Evolutionary conservation across 2,888 invertebrate genomes (phyloP).

Genomic region (Stenolophus ochropezus): DNA sequence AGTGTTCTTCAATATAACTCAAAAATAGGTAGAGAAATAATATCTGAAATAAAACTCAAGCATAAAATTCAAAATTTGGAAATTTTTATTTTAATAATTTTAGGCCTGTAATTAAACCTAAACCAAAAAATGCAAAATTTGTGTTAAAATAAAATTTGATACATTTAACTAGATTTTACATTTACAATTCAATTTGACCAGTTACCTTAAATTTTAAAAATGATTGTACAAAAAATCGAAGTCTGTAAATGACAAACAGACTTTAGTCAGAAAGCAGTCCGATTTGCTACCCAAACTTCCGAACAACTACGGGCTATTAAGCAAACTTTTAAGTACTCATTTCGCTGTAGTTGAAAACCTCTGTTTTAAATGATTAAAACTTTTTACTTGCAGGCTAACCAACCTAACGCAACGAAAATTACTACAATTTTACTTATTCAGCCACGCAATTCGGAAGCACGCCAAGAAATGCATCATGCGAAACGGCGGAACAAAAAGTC

Average conservation of each 20-base stretch:
- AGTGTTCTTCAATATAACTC: no score
- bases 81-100: no score
- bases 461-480: conserved; percentile 31
- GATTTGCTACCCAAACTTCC: conserved; percentile 7
- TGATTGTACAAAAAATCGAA: no score
- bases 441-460: conserved; percentile 45
- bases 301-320: conserved; percentile 12
- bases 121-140: no score
- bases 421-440: conserved; percentile 44
- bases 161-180: no score
- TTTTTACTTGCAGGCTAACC: conserved; percentile 35
- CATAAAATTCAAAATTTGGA: no score
- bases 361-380: conserved; percentile 47
- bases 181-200: no score
- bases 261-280: neutral
- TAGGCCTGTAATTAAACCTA: no score
- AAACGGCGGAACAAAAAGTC: neutral
- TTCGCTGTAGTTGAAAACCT: conserved; percentile 27
- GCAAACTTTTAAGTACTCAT: conserved; percentile 39
- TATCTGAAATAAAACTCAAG: no score
- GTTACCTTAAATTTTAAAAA: no score
- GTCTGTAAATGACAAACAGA: neutral
- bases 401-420: conserved; percentile 36
- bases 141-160: no score
- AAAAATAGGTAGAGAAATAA: no score